Evolutionary conservation across 2,113 vertebrate species (phyloP).

Genomic region (Osmerus mordax): DNA sequence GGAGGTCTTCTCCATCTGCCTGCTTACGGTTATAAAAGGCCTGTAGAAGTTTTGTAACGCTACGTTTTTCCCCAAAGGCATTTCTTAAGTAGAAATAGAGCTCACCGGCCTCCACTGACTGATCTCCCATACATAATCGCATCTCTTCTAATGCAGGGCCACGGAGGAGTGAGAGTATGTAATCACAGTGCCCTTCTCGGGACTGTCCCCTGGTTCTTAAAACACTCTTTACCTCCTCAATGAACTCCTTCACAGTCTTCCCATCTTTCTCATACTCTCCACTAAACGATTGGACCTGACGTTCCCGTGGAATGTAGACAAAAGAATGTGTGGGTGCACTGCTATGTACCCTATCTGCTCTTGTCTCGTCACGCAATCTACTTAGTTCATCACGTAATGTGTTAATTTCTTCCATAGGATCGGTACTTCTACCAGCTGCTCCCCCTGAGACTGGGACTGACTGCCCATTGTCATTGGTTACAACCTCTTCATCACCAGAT

Average conservation of each 20-base stretch:
- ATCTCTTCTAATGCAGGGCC: slow-evolving; percentile 14
- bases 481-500: too few relatives aligned
- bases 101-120: neutral
- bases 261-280: neutral
- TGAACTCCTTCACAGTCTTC: neutral
- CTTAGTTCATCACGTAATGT: too few relatives aligned
- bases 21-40: neutral
- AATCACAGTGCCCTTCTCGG: neutral
- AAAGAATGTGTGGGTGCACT: too few relatives aligned
- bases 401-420: too few relatives aligned
- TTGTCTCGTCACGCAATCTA: too few relatives aligned
- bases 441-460: too few relatives aligned
- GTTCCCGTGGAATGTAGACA: neutral
- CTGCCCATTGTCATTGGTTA: too few relatives aligned
- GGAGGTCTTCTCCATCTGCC: neutral
- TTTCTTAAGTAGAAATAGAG: neutral
- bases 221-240: slow-evolving; percentile 2
- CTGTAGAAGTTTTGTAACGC: neutral
- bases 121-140: neutral
- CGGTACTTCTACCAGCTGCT: too few relatives aligned
- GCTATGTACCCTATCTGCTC: too few relatives aligned
- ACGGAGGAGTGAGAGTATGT: slow-evolving; percentile 6
- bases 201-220: neutral
- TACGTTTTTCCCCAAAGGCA: neutral
- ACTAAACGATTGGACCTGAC: neutral